A percentile compares a stretch with the other conserved stretches of the same genome.
phyloP scores from a whole-genome alignment of 2,888 invertebrate species.

The Ochropleura leucogaster region DNA sequence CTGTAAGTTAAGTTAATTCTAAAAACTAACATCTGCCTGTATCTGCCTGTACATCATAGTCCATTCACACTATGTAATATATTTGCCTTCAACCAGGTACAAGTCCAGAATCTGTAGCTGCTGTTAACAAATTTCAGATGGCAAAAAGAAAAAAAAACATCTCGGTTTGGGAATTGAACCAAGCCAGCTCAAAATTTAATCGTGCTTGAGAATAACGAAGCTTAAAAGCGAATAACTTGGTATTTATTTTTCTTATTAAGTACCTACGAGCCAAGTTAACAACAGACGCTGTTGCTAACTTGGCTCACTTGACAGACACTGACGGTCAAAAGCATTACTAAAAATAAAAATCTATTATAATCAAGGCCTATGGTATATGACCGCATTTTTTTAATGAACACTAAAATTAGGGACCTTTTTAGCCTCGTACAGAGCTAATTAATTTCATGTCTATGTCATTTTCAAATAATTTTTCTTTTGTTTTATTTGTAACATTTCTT shows the following conservation, averaged over 20 bases:
- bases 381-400: not conserved
- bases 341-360: not conserved
- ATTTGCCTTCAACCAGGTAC: not conserved
- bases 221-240: not conserved
- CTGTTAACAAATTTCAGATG: not conserved
- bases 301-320: not conserved
- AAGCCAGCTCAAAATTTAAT: not conserved
- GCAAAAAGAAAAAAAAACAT: not conserved
- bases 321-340: not conserved
- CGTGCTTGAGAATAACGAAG: not conserved
- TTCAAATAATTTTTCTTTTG: no score
- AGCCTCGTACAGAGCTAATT: no score
- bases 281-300: not conserved
- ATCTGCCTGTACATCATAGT: not conserved
- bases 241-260: not conserved
- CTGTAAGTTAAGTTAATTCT: conserved; percentile 80
- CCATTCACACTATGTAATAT: not conserved
- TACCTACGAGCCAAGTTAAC: not conserved
- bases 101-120: not conserved
- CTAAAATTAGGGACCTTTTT: no score
- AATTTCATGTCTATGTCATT: no score
- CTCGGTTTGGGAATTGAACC: not conserved
- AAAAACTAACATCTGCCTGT: not conserved
- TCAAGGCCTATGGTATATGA: not conserved
- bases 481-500: no score